Percentiles rank a stretch among this genome's conserved stretches.
These are phyloP conservation scores for Hyalella azteca DNA, from an alignment of 2,888 invertebrate species.

Conservation along the genomic window DNA sequence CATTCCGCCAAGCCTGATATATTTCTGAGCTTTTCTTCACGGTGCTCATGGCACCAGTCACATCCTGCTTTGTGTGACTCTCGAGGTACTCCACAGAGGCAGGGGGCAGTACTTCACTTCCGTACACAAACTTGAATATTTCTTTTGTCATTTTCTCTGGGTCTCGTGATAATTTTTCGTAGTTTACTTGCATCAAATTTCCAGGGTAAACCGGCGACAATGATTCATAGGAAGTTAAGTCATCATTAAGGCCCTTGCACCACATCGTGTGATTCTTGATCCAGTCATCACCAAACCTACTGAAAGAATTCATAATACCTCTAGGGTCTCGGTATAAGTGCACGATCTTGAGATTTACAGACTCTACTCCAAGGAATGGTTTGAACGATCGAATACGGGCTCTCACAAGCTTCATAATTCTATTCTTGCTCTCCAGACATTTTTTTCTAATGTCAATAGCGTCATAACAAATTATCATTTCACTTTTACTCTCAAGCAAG, in stretches of 20 bases:
- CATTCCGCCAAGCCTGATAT: constrained; percentile 31
- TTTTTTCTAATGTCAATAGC: not conserved
- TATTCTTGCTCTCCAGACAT: not conserved
- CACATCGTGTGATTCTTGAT: not conserved
- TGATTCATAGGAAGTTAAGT: not conserved
- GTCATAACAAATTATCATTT: not conserved
- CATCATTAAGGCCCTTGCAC: not conserved
- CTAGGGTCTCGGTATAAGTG: not conserved
- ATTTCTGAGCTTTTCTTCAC: not conserved
- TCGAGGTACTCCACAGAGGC: not conserved
- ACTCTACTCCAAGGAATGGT: not conserved
- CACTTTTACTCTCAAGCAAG: not conserved
- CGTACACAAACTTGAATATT: not conserved
- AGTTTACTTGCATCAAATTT: not conserved
- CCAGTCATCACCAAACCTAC: not conserved
- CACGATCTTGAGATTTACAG: not conserved
- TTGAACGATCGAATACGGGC: not conserved
- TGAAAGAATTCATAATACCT: not conserved
- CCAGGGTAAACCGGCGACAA: not conserved
- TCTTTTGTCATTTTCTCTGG: not conserved
- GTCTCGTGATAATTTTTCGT: not conserved
- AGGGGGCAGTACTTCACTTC: not conserved
- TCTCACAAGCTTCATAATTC: not conserved
- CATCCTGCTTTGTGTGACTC: not conserved
- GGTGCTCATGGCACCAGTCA: not conserved